Percentiles rank a stretch among this genome's conserved stretches.
These are phyloP conservation scores for Sylvilagus bachmani DNA, from an alignment of 2,113 vertebrate species.

Conservation along the genomic window DNA sequence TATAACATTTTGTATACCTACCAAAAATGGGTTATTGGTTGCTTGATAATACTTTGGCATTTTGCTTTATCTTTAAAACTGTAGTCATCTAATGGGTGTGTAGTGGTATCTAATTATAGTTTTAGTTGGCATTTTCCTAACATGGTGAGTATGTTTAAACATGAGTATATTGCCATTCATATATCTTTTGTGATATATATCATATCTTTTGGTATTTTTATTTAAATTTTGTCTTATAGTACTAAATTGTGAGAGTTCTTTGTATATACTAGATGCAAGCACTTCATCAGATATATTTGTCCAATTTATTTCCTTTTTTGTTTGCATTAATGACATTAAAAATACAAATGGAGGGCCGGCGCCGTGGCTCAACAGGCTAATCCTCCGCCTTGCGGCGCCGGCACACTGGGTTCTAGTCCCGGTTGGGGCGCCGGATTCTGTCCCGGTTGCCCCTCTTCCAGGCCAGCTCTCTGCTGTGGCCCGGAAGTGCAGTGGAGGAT, in stretches of 20 bases:
- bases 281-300: not conserved
- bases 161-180: not conserved
- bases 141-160: slow-evolving; percentile 2
- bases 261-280: not conserved
- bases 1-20: not conserved
- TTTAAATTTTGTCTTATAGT: not conserved
- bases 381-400: too few relatives aligned
- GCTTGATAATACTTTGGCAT: not conserved
- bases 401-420: too few relatives aligned
- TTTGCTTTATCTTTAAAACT: not conserved
- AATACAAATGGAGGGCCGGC: too few relatives aligned
- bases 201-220: not conserved
- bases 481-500: too few relatives aligned
- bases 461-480: too few relatives aligned
- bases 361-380: too few relatives aligned
- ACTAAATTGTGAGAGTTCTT: not conserved
- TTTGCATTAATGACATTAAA: not conserved
- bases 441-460: too few relatives aligned
- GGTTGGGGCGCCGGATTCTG: too few relatives aligned
- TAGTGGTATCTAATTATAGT: not conserved
- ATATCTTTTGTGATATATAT: not conserved
- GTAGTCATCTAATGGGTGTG: not conserved
- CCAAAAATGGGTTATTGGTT: too few relatives aligned
- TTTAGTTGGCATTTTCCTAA: not conserved
- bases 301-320: not conserved